phyloP scores from a whole-genome alignment of 92 coral and sea anemone genomes.

The Palythoa grandis region DNA sequence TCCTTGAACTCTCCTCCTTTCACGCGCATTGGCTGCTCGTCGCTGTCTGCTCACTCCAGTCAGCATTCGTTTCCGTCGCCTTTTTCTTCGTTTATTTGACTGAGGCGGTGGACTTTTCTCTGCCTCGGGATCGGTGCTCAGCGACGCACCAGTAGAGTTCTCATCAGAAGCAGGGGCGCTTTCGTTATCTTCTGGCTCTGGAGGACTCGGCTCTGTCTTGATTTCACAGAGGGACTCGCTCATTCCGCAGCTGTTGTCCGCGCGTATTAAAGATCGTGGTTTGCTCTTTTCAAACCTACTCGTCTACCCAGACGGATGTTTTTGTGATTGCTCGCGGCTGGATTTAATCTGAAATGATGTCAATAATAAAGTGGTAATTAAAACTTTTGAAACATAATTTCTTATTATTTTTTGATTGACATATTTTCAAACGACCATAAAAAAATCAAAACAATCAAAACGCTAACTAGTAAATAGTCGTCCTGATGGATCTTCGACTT shows the following conservation, averaged over 20 bases:
- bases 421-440: constrained; percentile 8
- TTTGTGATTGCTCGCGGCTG: constrained; percentile 42
- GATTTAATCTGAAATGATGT: constrained; percentile 46
- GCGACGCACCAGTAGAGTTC: constrained; percentile 41
- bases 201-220: constrained; percentile 35
- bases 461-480: not conserved
- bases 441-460: not conserved
- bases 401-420: constrained; percentile 41
- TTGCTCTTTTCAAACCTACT: constrained; percentile 37
- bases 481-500: not conserved
- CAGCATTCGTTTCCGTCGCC: constrained; percentile 95
- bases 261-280: constrained; percentile 27
- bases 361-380: constrained; percentile 45
- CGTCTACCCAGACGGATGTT: constrained; percentile 42
- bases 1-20: constrained; percentile 93
- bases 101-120: constrained; percentile 49
- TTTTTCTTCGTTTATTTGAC: constrained; percentile 53
- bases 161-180: constrained; percentile 39
- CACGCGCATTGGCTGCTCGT: constrained; percentile 98
- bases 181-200: constrained; percentile 37
- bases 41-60: constrained; percentile 98
- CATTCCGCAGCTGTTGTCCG: constrained; percentile 29
- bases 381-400: constrained; percentile 20
- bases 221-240: constrained; percentile 35
- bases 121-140: constrained; percentile 47